Base-by-base conservation (phyloP, 2,888 invertebrate genomes). In the Dasypogon diadema region DNA sequence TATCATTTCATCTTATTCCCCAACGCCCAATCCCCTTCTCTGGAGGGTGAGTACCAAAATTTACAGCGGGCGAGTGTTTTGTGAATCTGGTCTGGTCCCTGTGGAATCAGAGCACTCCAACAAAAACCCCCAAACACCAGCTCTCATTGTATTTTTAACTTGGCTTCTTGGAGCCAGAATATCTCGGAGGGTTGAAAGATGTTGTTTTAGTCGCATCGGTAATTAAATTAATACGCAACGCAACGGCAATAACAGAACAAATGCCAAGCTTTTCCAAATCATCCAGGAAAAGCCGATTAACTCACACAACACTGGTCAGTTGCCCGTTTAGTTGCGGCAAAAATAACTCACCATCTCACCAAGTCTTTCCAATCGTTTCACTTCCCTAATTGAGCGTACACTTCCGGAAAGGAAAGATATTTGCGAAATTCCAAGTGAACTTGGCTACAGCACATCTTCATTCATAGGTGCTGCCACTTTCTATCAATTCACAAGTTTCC, bases 1-100 rank as follows among this genome's bases (percentile, higher is more conserved):
- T 65, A 65, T 65, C 65, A 48, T 48, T 16, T 48, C 48, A 46
- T 46, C 65, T 46, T 42, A 46, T 65, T 65, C 65, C 46, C 46
- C 16, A 42, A 14, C n/a, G 18, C 1, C 24, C 37, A 21, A 22
- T 46, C 65, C 48, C 18, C 46, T 1, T 4, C 65, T 42, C 16
- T 1, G 24, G 18, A 63, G 46, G 42, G 37, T 6, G 42, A 48
- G 24, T 24, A 48, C 12, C 12, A 46, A 46, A 65, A 65, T 65
- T 65, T 65, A 65, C 46, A 65, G 16, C 65, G 4, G 16, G 1
- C 65, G 65, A 8, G 37, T 65, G 65, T 22, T 65, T 14, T 26
- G 18, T 12, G 26, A 18, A 18, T 26, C 46, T 6, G 22, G 2
- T 12, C 26, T 46, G 37, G 21, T 24, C 65, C 48, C 65, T 14